Base-by-base conservation (phyloP, 2,113 vertebrate genomes). In the Notarius quadriscutis region DNA sequence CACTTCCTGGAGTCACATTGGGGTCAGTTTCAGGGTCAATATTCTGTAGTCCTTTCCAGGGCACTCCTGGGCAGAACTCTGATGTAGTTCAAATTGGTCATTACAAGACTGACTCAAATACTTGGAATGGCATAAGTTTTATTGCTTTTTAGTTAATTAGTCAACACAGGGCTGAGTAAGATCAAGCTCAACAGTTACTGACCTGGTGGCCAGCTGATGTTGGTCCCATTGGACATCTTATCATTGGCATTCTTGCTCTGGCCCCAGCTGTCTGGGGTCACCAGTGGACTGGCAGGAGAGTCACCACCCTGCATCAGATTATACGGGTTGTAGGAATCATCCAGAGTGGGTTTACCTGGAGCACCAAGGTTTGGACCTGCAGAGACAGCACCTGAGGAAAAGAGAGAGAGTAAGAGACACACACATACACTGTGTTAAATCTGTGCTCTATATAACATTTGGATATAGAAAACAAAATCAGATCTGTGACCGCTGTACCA, bases 131-230 rank as follows among this genome's bases (percentile, higher is more conserved):
- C 27, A 34, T 27, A 62, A 41, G 30, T 6, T 14, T 27, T 48
- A 81, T 17, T 34, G 17, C 6, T 4, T 53, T 79, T 27, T 30
- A 34, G 55, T 2, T 60, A 22, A 60, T 81, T 81, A 27, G 50
- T n/a, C 72, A 50, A 50, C 72, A 74, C 22, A 74, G 8, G 41
- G 41, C 15, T 78, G 27, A 27, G 50, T 5, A 53, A 78, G 25
- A 53, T n/a, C 50, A 27, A 22, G 9, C 12, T 60, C 55, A 34
- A 34, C 79, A 60, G 0, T 41, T 62, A 81, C 58, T 25, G 17
- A 99, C 98, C 98, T 96, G 98, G 98, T 89, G 98, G 98, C 98
- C 98, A 99, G 96, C 95, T 99, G 86, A 99, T 97, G 94, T 97
- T 99, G 94, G 96, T 98, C 91, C 98, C 98, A n/a, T 99, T 99